These are phyloP conservation scores for Okapia johnstoni DNA, from an alignment of 2,113 vertebrate genomes.

Conservation along the genomic window DNA sequence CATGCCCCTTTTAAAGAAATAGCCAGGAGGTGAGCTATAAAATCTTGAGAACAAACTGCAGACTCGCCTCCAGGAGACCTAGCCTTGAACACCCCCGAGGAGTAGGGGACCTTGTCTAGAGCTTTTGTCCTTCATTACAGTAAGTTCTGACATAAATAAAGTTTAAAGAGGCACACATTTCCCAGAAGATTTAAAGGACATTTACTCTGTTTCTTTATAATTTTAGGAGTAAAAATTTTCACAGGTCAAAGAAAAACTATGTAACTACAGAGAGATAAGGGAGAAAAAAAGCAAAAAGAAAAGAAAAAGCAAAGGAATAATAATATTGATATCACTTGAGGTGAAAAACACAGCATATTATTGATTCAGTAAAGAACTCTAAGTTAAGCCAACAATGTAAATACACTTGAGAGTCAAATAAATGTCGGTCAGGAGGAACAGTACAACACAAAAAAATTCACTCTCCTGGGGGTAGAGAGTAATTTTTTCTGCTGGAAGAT, in stretches of 20 bases:
- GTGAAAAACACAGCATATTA: slow-evolving; percentile 31
- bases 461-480: not conserved
- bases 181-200: slow-evolving; percentile 43
- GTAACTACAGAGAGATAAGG: slow-evolving; percentile 33
- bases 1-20: slow-evolving; percentile 26
- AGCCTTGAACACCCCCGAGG: slow-evolving; percentile 49
- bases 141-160: slow-evolving; percentile 64
- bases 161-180: slow-evolving; percentile 60
- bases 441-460: slow-evolving; percentile 28
- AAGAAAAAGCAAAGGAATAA: not conserved
- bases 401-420: slow-evolving; percentile 51
- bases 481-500: slow-evolving; percentile 34
- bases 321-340: slow-evolving; percentile 47
- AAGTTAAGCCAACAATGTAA: slow-evolving; percentile 56
- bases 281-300: not conserved
- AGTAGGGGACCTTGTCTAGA: slow-evolving; percentile 51
- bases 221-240: slow-evolving; percentile 45
- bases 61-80: slow-evolving; percentile 26
- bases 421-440: slow-evolving; percentile 46
- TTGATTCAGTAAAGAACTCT: slow-evolving; percentile 43
- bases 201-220: slow-evolving; percentile 45
- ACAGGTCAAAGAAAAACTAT: slow-evolving; percentile 39
- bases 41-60: slow-evolving; percentile 24
- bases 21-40: slow-evolving; percentile 51
- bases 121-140: slow-evolving; percentile 30